Base-by-base conservation (phyloP, 2,113 vertebrate genomes). In the Onychorhynchus coronatus region DNA sequence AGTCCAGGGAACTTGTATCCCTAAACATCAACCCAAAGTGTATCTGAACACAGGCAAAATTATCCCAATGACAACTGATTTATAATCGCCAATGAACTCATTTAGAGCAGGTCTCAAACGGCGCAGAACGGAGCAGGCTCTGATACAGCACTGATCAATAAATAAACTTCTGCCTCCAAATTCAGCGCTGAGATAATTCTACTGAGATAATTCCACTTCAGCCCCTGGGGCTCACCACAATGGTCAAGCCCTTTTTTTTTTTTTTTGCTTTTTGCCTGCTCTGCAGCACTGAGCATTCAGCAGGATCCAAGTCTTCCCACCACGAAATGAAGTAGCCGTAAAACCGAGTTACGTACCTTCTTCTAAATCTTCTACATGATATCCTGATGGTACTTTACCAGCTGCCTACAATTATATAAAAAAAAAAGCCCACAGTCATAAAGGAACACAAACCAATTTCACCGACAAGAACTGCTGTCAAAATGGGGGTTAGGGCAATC, bases 361-460 rank as follows among this genome's bases (percentile, higher is more conserved):
- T 83, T 98, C 98, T 81, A 98, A 92, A 96, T 98, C 98, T 96
- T 98, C 98, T 89, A 93, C 66, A 30, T 96, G 98, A 92, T 97
- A 98, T 92, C 97, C 97, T 77, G 97, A 97, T 23, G 98, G 95
- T 80, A 96, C 93, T 73, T 97, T 98, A 94, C 97, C 97, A 95
- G 97, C 92, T 95, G 98, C 98, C 98, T 98, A 95, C 44, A 98
- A 98, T 86, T 75, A 95, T 3, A 28, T 24, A 7, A 42, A 78
- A n/a, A 52, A 82, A 55, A 93, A 89, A 7, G 15, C 4, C 33
- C 62, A 85, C 18, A 74, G 78, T 97, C 88, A 95, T 6, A 91
- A 67, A 91, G 52, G 74, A 93, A 81, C 33, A 65, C 14, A 81
- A 81, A 91, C 41, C 11, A 55, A 86, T 65, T 74, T 50, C 56